A percentile compares a stretch with the other conserved stretches of the same genome.
Conservation (phyloP, 1,140 invertebrate genomes). For the Drosophila littoralis region DNA sequence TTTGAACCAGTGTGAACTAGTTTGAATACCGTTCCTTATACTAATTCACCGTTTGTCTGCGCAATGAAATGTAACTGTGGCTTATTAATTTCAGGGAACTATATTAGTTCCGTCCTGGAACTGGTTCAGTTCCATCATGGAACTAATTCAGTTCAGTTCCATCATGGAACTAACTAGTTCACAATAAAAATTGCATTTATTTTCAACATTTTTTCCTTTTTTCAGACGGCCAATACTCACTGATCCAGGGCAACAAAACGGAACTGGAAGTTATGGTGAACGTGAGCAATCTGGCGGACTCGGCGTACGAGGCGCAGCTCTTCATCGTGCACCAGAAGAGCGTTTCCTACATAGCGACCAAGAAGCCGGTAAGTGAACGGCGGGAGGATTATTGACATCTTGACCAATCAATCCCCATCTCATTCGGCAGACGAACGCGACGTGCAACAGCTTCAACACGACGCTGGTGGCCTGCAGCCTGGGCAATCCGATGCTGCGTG, state of each 20-base stretch:
- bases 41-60: too few relatives aligned
- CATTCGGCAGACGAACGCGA: constrained; percentile 84
- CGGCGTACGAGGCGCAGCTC: constrained; percentile 95
- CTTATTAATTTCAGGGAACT: too few relatives aligned
- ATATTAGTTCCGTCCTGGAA: too few relatives aligned
- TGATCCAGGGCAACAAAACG: constrained; percentile 90
- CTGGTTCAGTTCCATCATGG: not conserved
- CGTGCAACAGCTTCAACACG: constrained; percentile 90
- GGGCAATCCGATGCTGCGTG: constrained; percentile 93
- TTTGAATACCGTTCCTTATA: too few relatives aligned
- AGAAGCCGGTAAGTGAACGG: constrained; percentile 83
- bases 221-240: constrained; percentile 85
- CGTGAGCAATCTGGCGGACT: constrained; percentile 92
- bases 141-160: not conserved
- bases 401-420: not conserved
- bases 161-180: not conserved
- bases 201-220: constrained; percentile 45
- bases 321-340: constrained; percentile 91
- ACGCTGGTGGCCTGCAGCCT: constrained; percentile 92
- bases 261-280: constrained; percentile 91
- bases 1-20: too few relatives aligned
- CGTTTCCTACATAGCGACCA: constrained; percentile 91
- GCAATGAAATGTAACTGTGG: too few relatives aligned
- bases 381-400: not conserved
- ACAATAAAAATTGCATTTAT: too few relatives aligned